Evolutionary conservation across 1,140 invertebrate genomes (phyloP).

Genomic region (Asbolus verrucosus): DNA sequence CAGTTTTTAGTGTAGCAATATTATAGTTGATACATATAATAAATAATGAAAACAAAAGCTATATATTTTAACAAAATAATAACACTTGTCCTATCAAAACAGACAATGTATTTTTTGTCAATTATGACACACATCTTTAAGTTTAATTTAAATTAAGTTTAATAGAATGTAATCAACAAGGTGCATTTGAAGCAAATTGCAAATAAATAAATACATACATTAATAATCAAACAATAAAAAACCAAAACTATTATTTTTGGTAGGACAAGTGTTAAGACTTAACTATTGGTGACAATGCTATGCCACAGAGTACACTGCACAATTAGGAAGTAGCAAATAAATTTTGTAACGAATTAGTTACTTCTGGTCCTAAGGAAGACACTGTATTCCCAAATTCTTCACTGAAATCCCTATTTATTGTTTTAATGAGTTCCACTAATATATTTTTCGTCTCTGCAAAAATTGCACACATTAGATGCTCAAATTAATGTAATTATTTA

Average conservation of each 20-base stretch:
- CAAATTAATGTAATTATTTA: slow-evolving; percentile 58
- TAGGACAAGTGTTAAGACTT: slow-evolving; percentile 20
- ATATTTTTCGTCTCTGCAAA: slow-evolving; percentile 67
- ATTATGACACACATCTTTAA: too few species aligned
- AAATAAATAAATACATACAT: too few species aligned
- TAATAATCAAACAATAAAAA: too few species aligned
- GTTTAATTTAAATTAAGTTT: too few species aligned
- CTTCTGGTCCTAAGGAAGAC: slow-evolving; percentile 64
- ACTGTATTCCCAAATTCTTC: slow-evolving; percentile 68
- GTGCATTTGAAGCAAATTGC: too few species aligned
- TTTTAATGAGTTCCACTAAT: slow-evolving; percentile 68
- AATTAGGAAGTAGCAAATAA: slow-evolving; percentile 54
- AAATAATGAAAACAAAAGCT: slow-evolving; percentile 16
- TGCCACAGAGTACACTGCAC: not conserved
- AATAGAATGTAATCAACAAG: too few species aligned
- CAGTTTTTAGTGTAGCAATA: slow-evolving; percentile 7
- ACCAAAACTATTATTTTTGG: too few species aligned
- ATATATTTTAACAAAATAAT: slow-evolving; percentile 25
- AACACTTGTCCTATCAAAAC: slow-evolving; percentile 14
- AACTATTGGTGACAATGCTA: too few species aligned
- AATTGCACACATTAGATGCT: too few species aligned
- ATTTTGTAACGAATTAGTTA: slow-evolving; percentile 62
- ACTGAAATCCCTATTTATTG: slow-evolving; percentile 69
- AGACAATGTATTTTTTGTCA: too few species aligned
- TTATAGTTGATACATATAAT: slow-evolving; percentile 13